A percentile compares a stretch with the other conserved stretches of the same genome.
These are phyloP conservation scores for Gadopsis marmoratus DNA, from an alignment of 2,797 vertebrate genomes.

Conservation along the genomic window DNA sequence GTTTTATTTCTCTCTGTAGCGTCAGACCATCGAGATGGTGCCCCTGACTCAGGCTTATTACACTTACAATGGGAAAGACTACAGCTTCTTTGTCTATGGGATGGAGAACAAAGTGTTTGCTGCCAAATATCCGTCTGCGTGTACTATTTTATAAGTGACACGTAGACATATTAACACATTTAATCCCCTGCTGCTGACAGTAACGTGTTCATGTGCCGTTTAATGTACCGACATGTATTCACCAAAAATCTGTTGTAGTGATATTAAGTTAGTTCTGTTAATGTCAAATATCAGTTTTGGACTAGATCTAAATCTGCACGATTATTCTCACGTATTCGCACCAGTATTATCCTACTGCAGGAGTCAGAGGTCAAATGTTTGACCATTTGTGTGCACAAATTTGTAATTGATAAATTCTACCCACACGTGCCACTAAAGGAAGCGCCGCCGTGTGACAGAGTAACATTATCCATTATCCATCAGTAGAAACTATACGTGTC, in stretches of 20 bases:
- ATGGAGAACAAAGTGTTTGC: slow-evolving; percentile 84
- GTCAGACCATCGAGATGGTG: slow-evolving; percentile 89
- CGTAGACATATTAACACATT: background rate
- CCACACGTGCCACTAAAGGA: too few relatives aligned
- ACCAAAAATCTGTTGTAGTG: background rate
- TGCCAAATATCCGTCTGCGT: slow-evolving; percentile 83
- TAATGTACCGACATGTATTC: background rate
- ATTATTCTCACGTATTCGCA: background rate
- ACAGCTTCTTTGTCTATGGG: slow-evolving; percentile 86
- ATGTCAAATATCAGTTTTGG: background rate
- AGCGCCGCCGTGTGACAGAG: too few relatives aligned
- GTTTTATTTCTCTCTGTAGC: slow-evolving; percentile 56
- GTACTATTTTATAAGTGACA: slow-evolving; percentile 71
- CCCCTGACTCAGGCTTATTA: slow-evolving; percentile 88
- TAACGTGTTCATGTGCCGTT: background rate
- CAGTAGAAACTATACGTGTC: too few relatives aligned
- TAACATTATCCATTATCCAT: too few relatives aligned
- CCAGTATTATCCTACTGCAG: background rate
- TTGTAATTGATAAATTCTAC: too few relatives aligned
- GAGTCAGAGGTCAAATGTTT: background rate
- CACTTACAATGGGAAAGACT: slow-evolving; percentile 82
- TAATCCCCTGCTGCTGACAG: background rate
- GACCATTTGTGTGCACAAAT: background rate
- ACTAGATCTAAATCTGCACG: too few relatives aligned
- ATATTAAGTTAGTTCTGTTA: background rate